A percentile compares a stretch with the other conserved stretches of the same genome.
Evolutionary conservation across 1,140 invertebrate species (phyloP).

Genomic region (Drosophila jambulina): DNA sequence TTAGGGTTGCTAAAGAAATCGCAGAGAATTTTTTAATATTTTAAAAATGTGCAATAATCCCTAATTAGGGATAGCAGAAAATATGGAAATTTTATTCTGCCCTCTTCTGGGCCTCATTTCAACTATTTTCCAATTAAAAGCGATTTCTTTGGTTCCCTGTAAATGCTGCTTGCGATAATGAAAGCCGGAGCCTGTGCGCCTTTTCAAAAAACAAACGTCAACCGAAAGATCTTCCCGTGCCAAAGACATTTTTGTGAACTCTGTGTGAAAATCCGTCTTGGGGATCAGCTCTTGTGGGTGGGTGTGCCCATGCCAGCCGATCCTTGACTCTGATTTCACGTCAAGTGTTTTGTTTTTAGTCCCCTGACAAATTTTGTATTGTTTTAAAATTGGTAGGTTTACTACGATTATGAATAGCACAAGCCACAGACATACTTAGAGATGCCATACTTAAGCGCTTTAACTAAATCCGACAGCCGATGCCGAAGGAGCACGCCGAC

Average conservation of each 20-base stretch:
- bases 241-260: conserved; percentile 48
- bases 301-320: conserved; percentile 40
- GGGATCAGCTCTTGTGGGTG: conserved; percentile 45
- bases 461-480: conserved; percentile 27
- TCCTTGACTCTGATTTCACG: conserved; percentile 57
- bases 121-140: background rate
- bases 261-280: conserved; percentile 49
- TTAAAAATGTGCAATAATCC: background rate
- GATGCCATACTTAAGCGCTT: conserved; percentile 8
- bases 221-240: conserved; percentile 35
- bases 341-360: conserved; percentile 4
- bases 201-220: background rate
- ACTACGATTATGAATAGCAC: background rate
- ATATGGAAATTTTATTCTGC: no score
- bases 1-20: background rate
- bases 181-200: background rate
- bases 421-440: background rate
- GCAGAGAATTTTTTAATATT: background rate
- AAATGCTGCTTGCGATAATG: background rate
- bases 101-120: background rate
- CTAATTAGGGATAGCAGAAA: background rate
- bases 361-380: conserved; percentile 20
- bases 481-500: conserved; percentile 11
- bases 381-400: conserved; percentile 29
- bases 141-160: background rate